Evolutionary conservation across 1,140 invertebrate genomes (phyloP).

Genomic region (Brachionus rotundiformis): DNA sequence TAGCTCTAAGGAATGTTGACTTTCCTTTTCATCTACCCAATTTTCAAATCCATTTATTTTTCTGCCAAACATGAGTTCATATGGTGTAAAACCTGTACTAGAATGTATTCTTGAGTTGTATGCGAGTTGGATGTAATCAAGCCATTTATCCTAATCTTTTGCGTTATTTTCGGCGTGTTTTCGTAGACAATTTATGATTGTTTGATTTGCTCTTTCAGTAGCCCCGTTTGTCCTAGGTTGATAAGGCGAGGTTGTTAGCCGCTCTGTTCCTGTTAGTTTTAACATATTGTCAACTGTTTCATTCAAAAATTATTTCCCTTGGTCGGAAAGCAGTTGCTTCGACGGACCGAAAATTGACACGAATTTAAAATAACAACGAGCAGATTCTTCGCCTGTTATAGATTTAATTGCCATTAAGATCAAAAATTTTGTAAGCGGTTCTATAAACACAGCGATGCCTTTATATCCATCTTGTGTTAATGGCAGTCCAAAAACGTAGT

Average conservation of each 20-base stretch:
- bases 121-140: neutral
- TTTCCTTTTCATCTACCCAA: no score
- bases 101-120: neutral
- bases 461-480: constrained; percentile 1
- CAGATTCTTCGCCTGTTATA: neutral
- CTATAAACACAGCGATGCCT: neutral
- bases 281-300: neutral
- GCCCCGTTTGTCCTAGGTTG: constrained; percentile 25
- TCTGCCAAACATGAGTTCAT: no score
- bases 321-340: constrained; percentile 21
- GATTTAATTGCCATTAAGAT: neutral
- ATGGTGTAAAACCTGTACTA: neutral
- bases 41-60: no score
- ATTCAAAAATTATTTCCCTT: constrained; percentile 37
- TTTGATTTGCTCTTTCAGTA: constrained; percentile 33
- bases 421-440: neutral
- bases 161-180: constrained; percentile 6
- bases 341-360: constrained; percentile 1
- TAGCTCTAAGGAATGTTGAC: no score
- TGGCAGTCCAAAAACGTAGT: neutral
- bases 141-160: neutral
- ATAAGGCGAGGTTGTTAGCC: constrained; percentile 1
- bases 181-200: neutral
- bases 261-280: neutral
- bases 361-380: neutral